A percentile compares a stretch with the other conserved stretches of the same genome.
Evolutionary conservation across 1,140 invertebrate species (phyloP).

Genomic region (Ruditapes philippinarum): DNA sequence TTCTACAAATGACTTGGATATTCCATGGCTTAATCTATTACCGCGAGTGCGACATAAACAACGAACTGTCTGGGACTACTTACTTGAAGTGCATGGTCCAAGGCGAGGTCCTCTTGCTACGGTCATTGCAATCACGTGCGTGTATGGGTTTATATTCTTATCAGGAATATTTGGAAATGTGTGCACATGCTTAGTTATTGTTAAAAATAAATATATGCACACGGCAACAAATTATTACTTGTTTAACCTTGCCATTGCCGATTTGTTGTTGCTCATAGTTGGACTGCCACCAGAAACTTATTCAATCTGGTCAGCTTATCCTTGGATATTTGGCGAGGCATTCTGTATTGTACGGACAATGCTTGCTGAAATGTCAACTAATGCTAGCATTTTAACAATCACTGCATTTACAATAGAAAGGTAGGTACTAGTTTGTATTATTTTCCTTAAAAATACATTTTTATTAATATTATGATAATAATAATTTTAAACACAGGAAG

Average conservation of each 20-base stretch:
- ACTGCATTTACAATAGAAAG: slow-evolving; percentile 96
- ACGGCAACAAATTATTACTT: slow-evolving; percentile 95
- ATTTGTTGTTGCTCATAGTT: slow-evolving; percentile 93
- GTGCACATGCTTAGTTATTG: slow-evolving; percentile 84
- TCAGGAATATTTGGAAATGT: slow-evolving; percentile 83
- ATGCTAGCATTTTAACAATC: slow-evolving; percentile 90
- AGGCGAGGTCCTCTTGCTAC: slow-evolving; percentile 66
- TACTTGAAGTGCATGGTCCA: slow-evolving; percentile 68
- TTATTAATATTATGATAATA: too few relatives aligned
- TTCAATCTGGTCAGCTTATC: slow-evolving; percentile 94
- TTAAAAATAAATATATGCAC: slow-evolving; percentile 87
- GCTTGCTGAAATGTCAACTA: slow-evolving; percentile 94
- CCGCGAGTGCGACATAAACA: neutral
- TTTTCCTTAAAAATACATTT: too few relatives aligned
- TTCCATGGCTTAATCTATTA: slow-evolving; percentile 1
- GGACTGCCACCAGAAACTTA: slow-evolving; percentile 95
- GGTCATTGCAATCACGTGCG: slow-evolving; percentile 77
- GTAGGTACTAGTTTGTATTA: neutral
- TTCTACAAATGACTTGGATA: neutral
- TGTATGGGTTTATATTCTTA: slow-evolving; percentile 82
- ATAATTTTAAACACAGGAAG: too few relatives aligned
- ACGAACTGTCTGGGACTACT: slow-evolving; percentile 68
- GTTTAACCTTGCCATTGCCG: slow-evolving; percentile 96
- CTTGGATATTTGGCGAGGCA: slow-evolving; percentile 94
- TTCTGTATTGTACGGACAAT: slow-evolving; percentile 95